These are phyloP conservation scores for Psilopogon haemacephalus DNA, from an alignment of 2,113 vertebrate species.

Conservation along the genomic window DNA sequence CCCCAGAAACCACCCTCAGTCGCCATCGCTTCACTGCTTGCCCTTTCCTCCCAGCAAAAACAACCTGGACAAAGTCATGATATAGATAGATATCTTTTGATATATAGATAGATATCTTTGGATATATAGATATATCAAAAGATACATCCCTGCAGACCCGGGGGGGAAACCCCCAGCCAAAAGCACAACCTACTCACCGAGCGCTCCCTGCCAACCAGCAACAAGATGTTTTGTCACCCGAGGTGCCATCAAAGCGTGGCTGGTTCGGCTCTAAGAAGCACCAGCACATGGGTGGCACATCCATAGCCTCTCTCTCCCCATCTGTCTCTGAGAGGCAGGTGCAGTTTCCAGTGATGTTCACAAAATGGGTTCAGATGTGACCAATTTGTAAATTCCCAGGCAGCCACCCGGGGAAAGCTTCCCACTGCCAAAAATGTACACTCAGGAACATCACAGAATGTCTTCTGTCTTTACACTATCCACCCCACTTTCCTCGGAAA, in stretches of 20 bases:
- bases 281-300: not conserved
- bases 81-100: too few relatives aligned
- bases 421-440: conserved; percentile 11
- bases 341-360: not conserved
- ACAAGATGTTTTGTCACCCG: not conserved
- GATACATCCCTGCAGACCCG: not conserved
- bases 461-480: conserved; percentile 10
- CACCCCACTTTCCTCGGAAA: not conserved
- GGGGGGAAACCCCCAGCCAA: accelerated
- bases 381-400: not conserved
- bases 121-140: too few relatives aligned
- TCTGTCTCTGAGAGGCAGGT: conserved; percentile 13
- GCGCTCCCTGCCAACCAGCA: not conserved
- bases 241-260: not conserved
- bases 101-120: too few relatives aligned
- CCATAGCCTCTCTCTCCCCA: not conserved
- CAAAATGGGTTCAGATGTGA: conserved; percentile 9
- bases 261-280: not conserved
- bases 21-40: not conserved
- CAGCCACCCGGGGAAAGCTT: not conserved
- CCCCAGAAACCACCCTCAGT: not conserved
- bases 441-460: not conserved
- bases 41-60: not conserved
- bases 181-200: not conserved
- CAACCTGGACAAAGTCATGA: not conserved